phyloP scores from a whole-genome alignment of 30 jellyfish, hydroid and myxozoan genomes.

The Pseudorhiza aurosa region DNA sequence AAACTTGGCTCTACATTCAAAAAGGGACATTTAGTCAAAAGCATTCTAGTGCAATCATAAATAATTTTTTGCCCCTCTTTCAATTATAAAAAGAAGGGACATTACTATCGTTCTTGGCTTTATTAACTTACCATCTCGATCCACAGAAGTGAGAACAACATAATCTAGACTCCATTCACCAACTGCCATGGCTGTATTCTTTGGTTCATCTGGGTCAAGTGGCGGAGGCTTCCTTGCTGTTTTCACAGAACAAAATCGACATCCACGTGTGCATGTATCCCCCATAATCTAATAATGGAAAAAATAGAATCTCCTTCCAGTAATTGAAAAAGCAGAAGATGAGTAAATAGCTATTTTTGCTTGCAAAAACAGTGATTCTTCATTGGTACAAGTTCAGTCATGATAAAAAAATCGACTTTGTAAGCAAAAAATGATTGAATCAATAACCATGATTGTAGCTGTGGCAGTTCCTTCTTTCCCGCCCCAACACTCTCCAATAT shows the following conservation, averaged over 20 bases:
- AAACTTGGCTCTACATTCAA: no score
- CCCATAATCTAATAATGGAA: constrained; percentile 80
- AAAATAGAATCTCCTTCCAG: no score
- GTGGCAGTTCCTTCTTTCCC: constrained; percentile 98
- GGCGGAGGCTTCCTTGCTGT: constrained; percentile 98
- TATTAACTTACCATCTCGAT: constrained; percentile 87
- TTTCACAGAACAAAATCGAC: constrained; percentile 98
- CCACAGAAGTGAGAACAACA: constrained; percentile 95
- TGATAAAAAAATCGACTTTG: no score
- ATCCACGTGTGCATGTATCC: constrained; percentile 98
- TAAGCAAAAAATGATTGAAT: neutral
- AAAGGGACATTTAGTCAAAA: no score
- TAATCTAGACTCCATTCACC: constrained; percentile 87
- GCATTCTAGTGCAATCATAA: no score
- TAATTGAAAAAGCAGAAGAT: no score
- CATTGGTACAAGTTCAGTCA: no score
- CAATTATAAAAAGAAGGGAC: no score
- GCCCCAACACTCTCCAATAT: constrained; percentile 99
- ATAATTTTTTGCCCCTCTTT: no score
- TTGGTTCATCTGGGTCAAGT: constrained; percentile 94
- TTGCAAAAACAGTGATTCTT: no score
- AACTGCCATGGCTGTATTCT: constrained; percentile 91
- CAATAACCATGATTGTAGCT: constrained; percentile 94
- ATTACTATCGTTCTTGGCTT: no score
- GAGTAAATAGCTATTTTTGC: no score